A percentile compares a stretch with the other conserved stretches of the same genome.
These are phyloP conservation scores for Glandiceps talaboti DNA, from an alignment of 53 echinoderm and acorn worm species.

Conservation along the genomic window DNA sequence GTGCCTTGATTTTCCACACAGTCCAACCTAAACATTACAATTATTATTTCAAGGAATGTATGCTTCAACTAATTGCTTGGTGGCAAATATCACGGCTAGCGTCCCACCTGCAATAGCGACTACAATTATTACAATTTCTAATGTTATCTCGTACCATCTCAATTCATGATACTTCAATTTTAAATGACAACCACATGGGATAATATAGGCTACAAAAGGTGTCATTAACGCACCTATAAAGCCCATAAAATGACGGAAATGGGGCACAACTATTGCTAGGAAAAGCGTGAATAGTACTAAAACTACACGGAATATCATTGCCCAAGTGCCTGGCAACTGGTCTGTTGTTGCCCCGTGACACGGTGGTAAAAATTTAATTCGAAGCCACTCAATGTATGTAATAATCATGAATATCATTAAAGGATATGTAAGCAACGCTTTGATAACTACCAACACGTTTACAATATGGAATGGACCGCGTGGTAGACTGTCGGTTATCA, in stretches of 20 bases:
- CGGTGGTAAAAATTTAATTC: not conserved
- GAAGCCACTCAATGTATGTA: not conserved
- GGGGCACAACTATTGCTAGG: not conserved
- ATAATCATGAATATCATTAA: not conserved
- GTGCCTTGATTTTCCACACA: too few species aligned
- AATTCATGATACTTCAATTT: not conserved
- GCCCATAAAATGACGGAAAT: not conserved
- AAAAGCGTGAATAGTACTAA: not conserved
- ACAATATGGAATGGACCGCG: not conserved
- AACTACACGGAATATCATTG: not conserved
- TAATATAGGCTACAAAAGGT: not conserved
- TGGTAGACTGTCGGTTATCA: not conserved
- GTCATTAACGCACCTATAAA: not conserved
- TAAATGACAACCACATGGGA: not conserved
- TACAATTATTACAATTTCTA: conserved; percentile 51
- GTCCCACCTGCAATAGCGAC: conserved; percentile 48
- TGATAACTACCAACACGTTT: not conserved
- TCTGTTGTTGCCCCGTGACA: not conserved
- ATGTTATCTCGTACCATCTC: conserved; percentile 18
- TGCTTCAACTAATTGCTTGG: not conserved
- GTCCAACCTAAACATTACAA: too few species aligned
- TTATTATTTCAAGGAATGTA: too few species aligned
- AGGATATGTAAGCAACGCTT: not conserved
- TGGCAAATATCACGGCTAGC: not conserved
- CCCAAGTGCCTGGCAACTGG: not conserved